Evolutionary conservation across 2,113 vertebrate genomes (phyloP).

Genomic region (Nothoprocta pentlandii): DNA sequence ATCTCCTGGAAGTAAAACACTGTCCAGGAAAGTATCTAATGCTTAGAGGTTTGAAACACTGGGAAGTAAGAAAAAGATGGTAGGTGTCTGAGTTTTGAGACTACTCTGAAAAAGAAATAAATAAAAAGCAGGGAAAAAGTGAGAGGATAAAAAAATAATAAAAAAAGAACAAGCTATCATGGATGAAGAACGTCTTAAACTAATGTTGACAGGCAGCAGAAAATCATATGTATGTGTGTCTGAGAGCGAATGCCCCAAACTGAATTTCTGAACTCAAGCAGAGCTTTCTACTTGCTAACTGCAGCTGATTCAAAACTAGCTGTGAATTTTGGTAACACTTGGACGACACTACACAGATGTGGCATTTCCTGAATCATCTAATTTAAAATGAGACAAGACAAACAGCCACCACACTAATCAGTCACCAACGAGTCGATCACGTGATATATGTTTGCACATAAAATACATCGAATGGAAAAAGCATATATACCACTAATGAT

Average conservation of each 20-base stretch:
- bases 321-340: background rate
- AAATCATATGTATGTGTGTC: background rate
- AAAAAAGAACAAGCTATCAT: background rate
- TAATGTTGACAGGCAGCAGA: background rate
- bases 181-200: background rate
- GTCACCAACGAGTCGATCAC: background rate
- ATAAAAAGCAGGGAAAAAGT: background rate
- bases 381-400: background rate
- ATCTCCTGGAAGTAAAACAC: background rate
- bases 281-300: background rate
- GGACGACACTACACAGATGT: background rate
- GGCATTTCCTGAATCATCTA: too few relatives aligned
- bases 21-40: background rate
- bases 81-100: background rate
- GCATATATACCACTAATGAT: background rate
- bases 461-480: background rate
- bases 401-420: background rate
- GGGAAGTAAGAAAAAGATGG: background rate
- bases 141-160: too few relatives aligned
- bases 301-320: fast-evolving
- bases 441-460: background rate
- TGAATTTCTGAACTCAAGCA: background rate
- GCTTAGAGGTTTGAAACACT: background rate
- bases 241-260: background rate
- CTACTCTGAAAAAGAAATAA: background rate